Evolutionary conservation across 2,888 invertebrate genomes (phyloP), one percentile per base, ranked within the genome.

Genomic region (Cephus sareptanus): DNA sequence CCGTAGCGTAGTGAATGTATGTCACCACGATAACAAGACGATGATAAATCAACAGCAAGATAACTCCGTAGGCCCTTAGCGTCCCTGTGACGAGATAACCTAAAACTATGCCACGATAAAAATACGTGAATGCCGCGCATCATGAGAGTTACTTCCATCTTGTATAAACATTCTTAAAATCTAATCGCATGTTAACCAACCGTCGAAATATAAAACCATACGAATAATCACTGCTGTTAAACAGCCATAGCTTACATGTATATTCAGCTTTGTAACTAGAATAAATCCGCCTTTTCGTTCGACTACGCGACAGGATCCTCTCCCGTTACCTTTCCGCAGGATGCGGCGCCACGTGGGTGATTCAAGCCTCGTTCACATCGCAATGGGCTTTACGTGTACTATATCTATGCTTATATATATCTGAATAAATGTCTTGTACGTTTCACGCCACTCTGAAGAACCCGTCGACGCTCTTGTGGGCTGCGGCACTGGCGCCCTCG

Each of bases 401-500:
- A 12, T 70, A 76, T 37, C 70, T n/a, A 35, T n/a, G 34, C 12
- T 69, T 76, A 35, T 33, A 69, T 76, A 76, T 70, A 15, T 40
- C 4, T 37, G 37, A 56, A 56, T 23, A 56, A 56, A 56, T 23
- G 23, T 12, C 31, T 71, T 33, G 71, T 31, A 71, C 71, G 31
- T 31, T 71, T 71, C 33, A 31, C 71, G 71, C 15, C 33, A 71
- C 71, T 74, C 31, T 56, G n/a, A 77, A 35, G 77, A 77, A 80
- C 75, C 75, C 71, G 33, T 70, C 75, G 73, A 33, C 73, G 74
- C 74, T 80, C 81, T 84, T 83, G 82, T 81, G 83, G 84, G 84
- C 85, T 84, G 84, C 83, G 86, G 85, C 85, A 83, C 83, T 82
- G 87, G 85, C 88, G 90, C 89, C 89, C 90, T 89, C 90, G 90